Conservation (phyloP, 64 coral and sea anemone species). For the Pocillopora verrucosa region DNA sequence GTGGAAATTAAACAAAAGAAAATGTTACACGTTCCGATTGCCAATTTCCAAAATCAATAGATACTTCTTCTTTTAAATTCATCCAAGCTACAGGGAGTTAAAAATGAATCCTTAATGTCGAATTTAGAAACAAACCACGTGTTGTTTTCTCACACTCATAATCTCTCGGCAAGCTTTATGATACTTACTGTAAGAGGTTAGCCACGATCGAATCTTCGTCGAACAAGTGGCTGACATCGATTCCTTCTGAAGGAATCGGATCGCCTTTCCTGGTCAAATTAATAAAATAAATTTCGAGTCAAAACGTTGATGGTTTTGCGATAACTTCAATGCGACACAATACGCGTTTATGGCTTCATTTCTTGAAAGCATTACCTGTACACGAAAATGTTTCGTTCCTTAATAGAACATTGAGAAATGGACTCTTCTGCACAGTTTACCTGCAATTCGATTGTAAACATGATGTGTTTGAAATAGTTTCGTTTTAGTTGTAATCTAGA, state of each 20-base stretch:
- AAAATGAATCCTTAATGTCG: background rate
- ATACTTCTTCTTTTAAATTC: background rate
- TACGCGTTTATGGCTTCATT: background rate
- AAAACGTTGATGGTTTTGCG: background rate
- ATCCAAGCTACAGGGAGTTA: background rate
- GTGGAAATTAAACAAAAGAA: background rate
- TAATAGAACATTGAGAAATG: background rate
- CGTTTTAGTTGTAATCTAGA: too few species aligned
- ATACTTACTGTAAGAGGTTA: conserved; percentile 55
- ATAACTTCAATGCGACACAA: background rate
- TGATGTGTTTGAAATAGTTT: too few species aligned
- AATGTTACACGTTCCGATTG: background rate
- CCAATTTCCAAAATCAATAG: background rate
- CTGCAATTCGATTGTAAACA: conserved; percentile 1
- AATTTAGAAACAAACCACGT: background rate
- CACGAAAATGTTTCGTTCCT: background rate
- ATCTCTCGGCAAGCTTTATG: background rate
- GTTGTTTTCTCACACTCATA: background rate
- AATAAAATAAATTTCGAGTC: background rate
- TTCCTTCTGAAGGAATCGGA: background rate
- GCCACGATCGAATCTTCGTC: conserved; percentile 47
- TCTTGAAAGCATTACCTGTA: conserved; percentile 17
- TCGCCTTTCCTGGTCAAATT: conserved; percentile 28
- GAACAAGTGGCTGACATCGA: conserved; percentile 35
- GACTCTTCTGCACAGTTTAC: background rate